Evolutionary conservation across 2,797 vertebrate genomes (phyloP).

Genomic region (Amphiprion clarkii): DNA sequence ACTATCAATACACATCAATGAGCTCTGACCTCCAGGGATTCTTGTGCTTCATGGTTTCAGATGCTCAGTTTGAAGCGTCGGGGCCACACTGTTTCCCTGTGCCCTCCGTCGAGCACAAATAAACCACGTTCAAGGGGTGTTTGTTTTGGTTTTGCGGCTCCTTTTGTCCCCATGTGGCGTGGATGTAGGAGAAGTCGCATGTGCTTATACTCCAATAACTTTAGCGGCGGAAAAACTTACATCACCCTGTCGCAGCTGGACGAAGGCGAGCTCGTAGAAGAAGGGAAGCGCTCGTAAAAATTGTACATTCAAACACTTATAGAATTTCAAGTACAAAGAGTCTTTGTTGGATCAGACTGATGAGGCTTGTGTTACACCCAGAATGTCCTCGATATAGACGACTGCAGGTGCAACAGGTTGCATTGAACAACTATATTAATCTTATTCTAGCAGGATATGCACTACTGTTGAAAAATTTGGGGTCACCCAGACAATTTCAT

Average conservation of each 20-base stretch:
- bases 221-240: constrained; percentile 15
- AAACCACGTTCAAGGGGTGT: constrained; percentile 62
- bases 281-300: constrained; percentile 38
- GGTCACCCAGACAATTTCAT: too few relatives aligned
- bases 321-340: constrained; percentile 52
- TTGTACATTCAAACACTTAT: neutral
- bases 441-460: too few relatives aligned
- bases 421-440: neutral
- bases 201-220: constrained; percentile 22
- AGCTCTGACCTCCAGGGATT: constrained; percentile 36
- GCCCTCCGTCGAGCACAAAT: constrained; percentile 66
- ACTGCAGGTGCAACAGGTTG: neutral
- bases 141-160: constrained; percentile 63
- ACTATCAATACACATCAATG: constrained; percentile 80
- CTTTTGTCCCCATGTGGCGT: constrained; percentile 52
- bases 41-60: constrained; percentile 45
- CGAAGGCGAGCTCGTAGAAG: neutral
- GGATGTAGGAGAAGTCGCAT: neutral
- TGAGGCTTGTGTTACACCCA: constrained; percentile 10
- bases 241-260: constrained; percentile 4
- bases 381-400: neutral
- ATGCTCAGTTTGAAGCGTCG: constrained; percentile 62
- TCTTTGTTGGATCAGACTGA: constrained; percentile 47
- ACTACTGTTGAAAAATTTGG: too few relatives aligned
- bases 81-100: constrained; percentile 43